Evolutionary conservation across 1,140 invertebrate genomes (phyloP), one percentile per base, ranked within the genome.

Genomic region (Pseudomyrmex concolor): DNA sequence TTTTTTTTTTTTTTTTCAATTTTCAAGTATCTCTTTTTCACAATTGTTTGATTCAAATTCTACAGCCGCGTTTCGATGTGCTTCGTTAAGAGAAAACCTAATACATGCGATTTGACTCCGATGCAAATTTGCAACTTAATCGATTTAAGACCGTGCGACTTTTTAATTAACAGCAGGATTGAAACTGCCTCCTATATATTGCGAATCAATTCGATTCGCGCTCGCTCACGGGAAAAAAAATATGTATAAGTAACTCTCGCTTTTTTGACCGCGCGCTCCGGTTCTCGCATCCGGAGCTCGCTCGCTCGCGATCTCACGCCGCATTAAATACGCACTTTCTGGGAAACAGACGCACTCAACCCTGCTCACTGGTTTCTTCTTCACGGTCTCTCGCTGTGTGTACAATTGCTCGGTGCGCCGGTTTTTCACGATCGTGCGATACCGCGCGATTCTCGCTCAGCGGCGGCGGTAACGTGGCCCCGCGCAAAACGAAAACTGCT

Each of bases 391-490:
- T 34, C 34, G 34, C 34, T 54, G 76, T 25, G 25, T 25, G 25
- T 59, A 70, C 76, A 80, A 80, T 80, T 80, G 70, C 76, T 80
- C 48, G 34, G 76, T 66, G 76, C 60, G 76, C 66, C 66, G 64
- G 76, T 80, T 80, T 34, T 70, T 80, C 76, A 66, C 66, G 4
- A 71, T 57, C 51, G n/a, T 54, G 22, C 57, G 9, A 15, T 34
- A 13, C 54, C 13, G 25, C 51, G 50, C 15, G 68, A 43, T 17
- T 34, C 34, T 57, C 72, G 64, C 45, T 19, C 64, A 25, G 48
- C 17, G 34, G 8, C 34, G 9, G n/a, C 17, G 15, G n/a, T 15
- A 4, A 43, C 50, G 74, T 55, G 55, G 48, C 25, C 25, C 48
- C 54, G 67, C 67, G 76, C 43, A 43, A 59, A 25, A 34, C 74